These are phyloP conservation scores for Notospermus geniculatus DNA, from an alignment of 1,140 invertebrate species.

Conservation along the genomic window DNA sequence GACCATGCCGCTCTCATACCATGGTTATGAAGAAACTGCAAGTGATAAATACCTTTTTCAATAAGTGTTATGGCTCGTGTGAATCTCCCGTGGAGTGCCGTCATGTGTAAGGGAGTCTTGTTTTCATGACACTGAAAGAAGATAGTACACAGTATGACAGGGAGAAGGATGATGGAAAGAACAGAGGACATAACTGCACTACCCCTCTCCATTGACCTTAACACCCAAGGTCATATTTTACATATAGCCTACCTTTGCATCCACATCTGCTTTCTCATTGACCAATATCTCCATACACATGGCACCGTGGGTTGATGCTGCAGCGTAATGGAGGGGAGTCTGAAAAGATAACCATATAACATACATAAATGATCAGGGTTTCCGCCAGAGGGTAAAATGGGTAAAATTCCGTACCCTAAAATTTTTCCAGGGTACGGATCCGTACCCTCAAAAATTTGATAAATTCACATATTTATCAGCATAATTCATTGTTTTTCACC, in stretches of 20 bases:
- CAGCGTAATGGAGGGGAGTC: conserved; percentile 67
- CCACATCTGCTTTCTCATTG: conserved; percentile 60
- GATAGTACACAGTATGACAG: conserved; percentile 12
- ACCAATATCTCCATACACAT: conserved; percentile 63
- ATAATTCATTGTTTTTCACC: too few relatives aligned
- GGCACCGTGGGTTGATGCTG: conserved; percentile 64
- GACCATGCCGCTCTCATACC: too few relatives aligned
- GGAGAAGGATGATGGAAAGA: not conserved
- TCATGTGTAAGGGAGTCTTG: conserved; percentile 68
- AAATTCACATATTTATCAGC: too few relatives aligned
- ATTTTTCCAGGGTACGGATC: too few relatives aligned
- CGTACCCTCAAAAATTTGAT: too few relatives aligned
- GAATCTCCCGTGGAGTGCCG: conserved; percentile 67
- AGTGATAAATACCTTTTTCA: too few relatives aligned
- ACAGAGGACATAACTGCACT: too few relatives aligned
- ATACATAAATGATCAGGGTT: too few relatives aligned
- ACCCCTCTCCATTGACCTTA: not conserved
- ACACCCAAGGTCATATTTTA: not conserved
- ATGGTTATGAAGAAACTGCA: too few relatives aligned
- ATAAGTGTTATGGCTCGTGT: conserved; percentile 64
- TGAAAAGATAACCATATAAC: too few relatives aligned
- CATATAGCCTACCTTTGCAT: conserved; percentile 51
- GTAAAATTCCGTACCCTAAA: too few relatives aligned
- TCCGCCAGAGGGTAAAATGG: too few relatives aligned
- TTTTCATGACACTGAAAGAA: conserved; percentile 61